Conservation (phyloP, 2,797 vertebrate species). For the Hippopotamyrus pictus region DNA sequence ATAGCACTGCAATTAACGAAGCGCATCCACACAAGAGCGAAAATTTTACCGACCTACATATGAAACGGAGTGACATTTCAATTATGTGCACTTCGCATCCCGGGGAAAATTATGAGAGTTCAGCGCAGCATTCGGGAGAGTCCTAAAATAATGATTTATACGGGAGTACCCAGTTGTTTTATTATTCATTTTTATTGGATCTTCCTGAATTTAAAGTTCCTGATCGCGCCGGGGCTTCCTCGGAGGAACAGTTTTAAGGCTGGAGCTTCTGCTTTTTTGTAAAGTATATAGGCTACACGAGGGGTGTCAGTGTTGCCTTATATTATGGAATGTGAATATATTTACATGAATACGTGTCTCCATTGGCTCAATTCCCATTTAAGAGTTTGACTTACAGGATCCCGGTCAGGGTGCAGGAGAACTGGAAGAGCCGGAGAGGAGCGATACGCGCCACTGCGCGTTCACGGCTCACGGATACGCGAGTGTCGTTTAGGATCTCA, state of each 20-base stretch:
- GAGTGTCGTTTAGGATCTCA: not conserved
- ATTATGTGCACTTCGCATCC: not conserved
- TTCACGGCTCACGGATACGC: not conserved
- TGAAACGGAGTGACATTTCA: not conserved
- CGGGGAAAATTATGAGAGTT: not conserved
- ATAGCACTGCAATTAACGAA: not conserved
- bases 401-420: not conserved
- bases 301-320: not conserved
- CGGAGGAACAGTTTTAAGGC: not conserved
- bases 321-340: not conserved
- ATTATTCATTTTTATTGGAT: not conserved
- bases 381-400: not conserved
- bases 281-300: not conserved
- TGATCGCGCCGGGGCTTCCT: not conserved
- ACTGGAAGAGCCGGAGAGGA: not conserved
- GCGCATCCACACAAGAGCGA: not conserved
- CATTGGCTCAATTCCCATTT: not conserved
- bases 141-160: not conserved
- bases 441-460: not conserved
- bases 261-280: not conserved
- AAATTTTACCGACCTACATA: conserved; percentile 4
- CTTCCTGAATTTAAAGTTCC: conserved; percentile 2
- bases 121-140: not conserved
- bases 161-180: not conserved
- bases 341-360: not conserved